Base-by-base conservation (phyloP, 2,113 vertebrate species). In the Ciconia maguari region DNA sequence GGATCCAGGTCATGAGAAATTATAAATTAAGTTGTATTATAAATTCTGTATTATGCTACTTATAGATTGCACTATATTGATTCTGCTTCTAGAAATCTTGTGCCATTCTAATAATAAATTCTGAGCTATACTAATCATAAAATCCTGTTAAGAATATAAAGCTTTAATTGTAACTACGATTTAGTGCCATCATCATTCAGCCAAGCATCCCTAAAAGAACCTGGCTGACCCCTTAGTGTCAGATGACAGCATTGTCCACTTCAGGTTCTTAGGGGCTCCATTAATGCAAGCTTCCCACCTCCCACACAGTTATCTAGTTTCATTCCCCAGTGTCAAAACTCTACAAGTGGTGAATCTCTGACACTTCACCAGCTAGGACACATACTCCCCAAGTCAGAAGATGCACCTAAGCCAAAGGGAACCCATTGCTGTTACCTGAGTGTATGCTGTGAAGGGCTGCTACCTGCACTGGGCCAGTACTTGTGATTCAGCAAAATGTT, bases 351-450 rank as follows among this genome's bases (percentile, higher is more conserved):
- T 3, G 3, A 74, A 60, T n/a, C 32, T 32, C 11, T 44, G 60
- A 74, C 21, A 42, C 49, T 76, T 68, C 41, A 69, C 11, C 18
- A 34, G 32, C 54, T 86, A 51, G 48, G 15, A 55, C 36, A 32
- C 5, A 7, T 16, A 38, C 7, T 60, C 29, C 27, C 8, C 26
- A 18, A 10, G 20, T 16, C 12, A 80, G 22, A 55, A 86, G 16
- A 51, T 24, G 14, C 5, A 64, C 14, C 25, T 65, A 49, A 19
- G 3, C 11, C 19, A 42, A 72, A 72, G 6, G 9, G 62, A 66
- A 34, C 9, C 4, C 22, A 11, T 8, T 78, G 29, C 12, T 57
- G 1, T 2, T 11, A 49, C 5, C 4, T 1, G 24, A 26, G 41
- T 6, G 6, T 41, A 14, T n/a, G 36, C 24, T 2, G 0, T 25